Percentiles rank a stretch among this genome's conserved stretches.
These are phyloP conservation scores for Parapsyche elsis DNA, from an alignment of 1,140 invertebrate species.

Conservation along the genomic window DNA sequence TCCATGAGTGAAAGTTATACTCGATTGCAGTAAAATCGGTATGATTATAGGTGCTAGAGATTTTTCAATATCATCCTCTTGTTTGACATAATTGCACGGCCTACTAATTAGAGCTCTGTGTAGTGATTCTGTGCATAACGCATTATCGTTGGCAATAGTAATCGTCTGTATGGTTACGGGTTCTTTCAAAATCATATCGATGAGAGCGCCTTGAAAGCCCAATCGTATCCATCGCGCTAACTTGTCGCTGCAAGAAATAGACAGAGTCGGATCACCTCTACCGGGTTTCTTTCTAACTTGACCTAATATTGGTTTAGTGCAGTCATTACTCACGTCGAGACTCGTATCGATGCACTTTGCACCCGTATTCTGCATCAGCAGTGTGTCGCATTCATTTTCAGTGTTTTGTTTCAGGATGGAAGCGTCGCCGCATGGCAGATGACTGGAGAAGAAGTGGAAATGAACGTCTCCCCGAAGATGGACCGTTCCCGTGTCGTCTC, in stretches of 20 bases:
- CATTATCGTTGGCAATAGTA: conserved; percentile 76
- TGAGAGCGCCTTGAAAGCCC: conserved; percentile 84
- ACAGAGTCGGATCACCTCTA: conserved; percentile 87
- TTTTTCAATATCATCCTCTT: conserved; percentile 58
- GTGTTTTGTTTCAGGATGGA: conserved; percentile 80
- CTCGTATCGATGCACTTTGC: conserved; percentile 82
- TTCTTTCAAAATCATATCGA: conserved; percentile 75
- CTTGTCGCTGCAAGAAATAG: conserved; percentile 95
- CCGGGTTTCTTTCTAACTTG: conserved; percentile 91
- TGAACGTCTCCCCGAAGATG: conserved; percentile 71
- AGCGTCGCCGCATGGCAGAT: conserved; percentile 94
- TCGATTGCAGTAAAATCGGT: conserved; percentile 60
- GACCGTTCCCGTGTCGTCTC: conserved; percentile 57
- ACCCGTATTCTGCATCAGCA: conserved; percentile 85
- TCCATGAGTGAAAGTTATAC: conserved; percentile 61
- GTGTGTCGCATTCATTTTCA: conserved; percentile 59
- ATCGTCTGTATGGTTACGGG: conserved; percentile 79
- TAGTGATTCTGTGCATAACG: conserved; percentile 73
- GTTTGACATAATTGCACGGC: conserved; percentile 52
- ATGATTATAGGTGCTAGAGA: conserved; percentile 50
- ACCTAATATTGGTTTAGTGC: conserved; percentile 77
- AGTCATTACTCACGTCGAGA: conserved; percentile 66
- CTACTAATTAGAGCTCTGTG: conserved; percentile 70
- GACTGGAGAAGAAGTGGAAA: conserved; percentile 89
- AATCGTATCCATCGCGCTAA: conserved; percentile 87